Evolutionary conservation across 1,140 invertebrate species (phyloP).

Genomic region (Telenomus remus): DNA sequence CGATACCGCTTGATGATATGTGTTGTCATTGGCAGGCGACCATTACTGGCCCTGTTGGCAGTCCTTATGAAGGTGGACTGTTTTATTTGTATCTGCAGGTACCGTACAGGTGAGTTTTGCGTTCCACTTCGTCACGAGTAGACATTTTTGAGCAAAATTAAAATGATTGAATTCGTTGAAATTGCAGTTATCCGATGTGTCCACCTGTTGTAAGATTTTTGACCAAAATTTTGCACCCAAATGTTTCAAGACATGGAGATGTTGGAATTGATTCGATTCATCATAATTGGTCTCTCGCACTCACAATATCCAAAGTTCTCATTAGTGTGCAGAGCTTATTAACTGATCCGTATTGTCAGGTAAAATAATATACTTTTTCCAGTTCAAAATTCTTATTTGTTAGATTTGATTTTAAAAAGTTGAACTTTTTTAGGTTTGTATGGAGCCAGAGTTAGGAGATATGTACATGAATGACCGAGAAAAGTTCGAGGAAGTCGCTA

Average conservation of each 20-base stretch:
- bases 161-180: conserved; percentile 20
- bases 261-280: conserved; percentile 96
- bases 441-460: conserved; percentile 91
- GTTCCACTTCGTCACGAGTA: too few relatives aligned
- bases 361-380: conserved; percentile 61
- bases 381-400: too few relatives aligned
- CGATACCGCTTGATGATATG: conserved; percentile 86
- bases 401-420: too few relatives aligned
- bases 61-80: conserved; percentile 94
- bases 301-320: conserved; percentile 93
- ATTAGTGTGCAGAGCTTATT: conserved; percentile 93
- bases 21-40: conserved; percentile 94
- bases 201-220: conserved; percentile 92
- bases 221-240: conserved; percentile 95
- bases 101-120: conserved; percentile 83
- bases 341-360: conserved; percentile 92
- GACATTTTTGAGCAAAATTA: background rate
- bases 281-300: conserved; percentile 95
- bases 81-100: conserved; percentile 96
- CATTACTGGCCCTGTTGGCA: conserved; percentile 90
- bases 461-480: conserved; percentile 86
- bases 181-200: conserved; percentile 89
- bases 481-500: conserved; percentile 88
- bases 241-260: conserved; percentile 96
- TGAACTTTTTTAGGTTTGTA: conserved; percentile 86